These are phyloP conservation scores for Cerastis rubricosa DNA, from an alignment of 2,888 invertebrate species.

Conservation along the genomic window DNA sequence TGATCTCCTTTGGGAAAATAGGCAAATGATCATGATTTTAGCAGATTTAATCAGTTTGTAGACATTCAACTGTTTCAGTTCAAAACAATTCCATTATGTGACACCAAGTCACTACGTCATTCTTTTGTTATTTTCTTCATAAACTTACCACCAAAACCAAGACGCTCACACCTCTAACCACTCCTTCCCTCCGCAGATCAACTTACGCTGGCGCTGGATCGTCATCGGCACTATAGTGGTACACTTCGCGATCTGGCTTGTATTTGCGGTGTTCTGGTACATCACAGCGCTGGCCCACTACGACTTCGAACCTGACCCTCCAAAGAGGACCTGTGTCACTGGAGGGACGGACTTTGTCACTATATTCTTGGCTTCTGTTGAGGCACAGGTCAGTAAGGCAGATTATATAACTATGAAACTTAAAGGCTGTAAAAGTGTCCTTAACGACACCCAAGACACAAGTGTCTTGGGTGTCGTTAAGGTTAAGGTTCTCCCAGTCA, in stretches of 20 bases:
- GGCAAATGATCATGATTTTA: not conserved
- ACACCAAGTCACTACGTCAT: not conserved
- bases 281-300: constrained; percentile 86
- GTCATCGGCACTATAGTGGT: constrained; percentile 85
- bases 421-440: no score
- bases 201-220: constrained; percentile 89
- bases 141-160: not conserved
- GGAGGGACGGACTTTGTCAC: constrained; percentile 87
- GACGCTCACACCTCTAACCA: not conserved
- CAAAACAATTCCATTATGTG: no score
- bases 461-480: no score
- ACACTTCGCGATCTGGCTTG: constrained; percentile 87
- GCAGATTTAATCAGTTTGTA: not conserved
- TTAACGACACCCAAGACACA: no score
- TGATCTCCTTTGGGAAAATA: no score
- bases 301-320: constrained; percentile 87
- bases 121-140: not conserved
- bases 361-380: constrained; percentile 87
- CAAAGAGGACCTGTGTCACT: constrained; percentile 83
- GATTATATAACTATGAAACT: not conserved
- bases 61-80: not conserved
- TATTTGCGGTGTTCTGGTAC: constrained; percentile 88
- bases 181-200: constrained; percentile 75
- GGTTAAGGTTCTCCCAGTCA: no score
- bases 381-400: constrained; percentile 81